Percentiles rank a stretch among this genome's conserved stretches.
Conservation (phyloP, 2,797 vertebrate genomes). For the Rhabdophis nuchalis region DNA sequence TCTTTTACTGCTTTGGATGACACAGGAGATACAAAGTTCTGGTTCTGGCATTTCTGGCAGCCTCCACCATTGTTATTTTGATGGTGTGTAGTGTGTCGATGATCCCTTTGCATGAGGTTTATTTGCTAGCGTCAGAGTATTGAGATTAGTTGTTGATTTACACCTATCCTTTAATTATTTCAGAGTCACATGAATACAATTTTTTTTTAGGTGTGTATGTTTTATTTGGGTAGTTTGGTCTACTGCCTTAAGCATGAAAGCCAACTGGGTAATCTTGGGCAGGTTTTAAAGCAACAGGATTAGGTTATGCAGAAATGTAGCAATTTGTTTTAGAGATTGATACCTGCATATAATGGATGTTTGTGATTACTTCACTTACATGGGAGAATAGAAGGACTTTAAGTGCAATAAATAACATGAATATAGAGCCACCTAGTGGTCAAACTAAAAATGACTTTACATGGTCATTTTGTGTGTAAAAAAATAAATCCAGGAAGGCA, state of each 20-base stretch:
- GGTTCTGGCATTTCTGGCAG: too few species aligned
- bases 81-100: too few species aligned
- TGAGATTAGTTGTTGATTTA: background rate
- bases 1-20: too few species aligned
- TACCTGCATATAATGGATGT: background rate
- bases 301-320: background rate
- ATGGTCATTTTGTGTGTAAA: accelerated
- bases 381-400: too few species aligned
- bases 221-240: background rate
- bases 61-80: too few species aligned
- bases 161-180: background rate
- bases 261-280: background rate
- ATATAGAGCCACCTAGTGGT: constrained; percentile 55
- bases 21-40: too few species aligned
- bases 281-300: background rate
- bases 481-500: background rate
- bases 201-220: background rate
- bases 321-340: background rate
- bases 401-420: background rate
- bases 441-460: background rate
- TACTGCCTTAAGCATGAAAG: background rate
- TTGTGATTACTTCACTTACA: background rate
- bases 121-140: background rate
- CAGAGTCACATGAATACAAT: background rate
- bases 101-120: background rate